Percentiles rank a stretch among this genome's conserved stretches.
Conservation (phyloP, 2,797 vertebrate genomes). For the Enteromius mattozi region DNA sequence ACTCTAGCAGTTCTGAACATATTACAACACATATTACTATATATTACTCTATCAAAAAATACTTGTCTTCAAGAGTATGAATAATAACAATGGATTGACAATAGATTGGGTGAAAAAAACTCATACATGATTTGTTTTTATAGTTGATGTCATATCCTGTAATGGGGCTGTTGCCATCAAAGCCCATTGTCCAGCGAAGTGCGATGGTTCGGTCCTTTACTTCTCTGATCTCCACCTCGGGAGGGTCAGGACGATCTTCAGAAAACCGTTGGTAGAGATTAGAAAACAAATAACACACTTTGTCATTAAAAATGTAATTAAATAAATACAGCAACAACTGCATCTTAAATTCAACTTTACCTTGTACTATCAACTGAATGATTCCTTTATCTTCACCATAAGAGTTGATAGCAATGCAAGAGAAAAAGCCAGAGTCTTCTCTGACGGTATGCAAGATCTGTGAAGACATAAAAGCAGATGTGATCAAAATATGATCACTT, state of each 20-base stretch:
- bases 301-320: not conserved
- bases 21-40: not conserved
- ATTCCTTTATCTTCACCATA: constrained; percentile 98
- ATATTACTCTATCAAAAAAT: not conserved
- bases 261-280: not conserved
- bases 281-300: not conserved
- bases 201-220: constrained; percentile 96
- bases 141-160: constrained; percentile 98
- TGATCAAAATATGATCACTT: not conserved
- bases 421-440: constrained; percentile 98
- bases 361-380: constrained; percentile 98
- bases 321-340: not conserved
- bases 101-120: not conserved
- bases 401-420: constrained; percentile 98
- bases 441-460: constrained; percentile 96
- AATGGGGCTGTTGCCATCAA: constrained; percentile 98
- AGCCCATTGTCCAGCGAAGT: constrained; percentile 99
- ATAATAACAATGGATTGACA: not conserved
- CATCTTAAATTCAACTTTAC: constrained; percentile 70
- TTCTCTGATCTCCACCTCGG: constrained; percentile 95
- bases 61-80: not conserved
- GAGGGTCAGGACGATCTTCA: constrained; percentile 95
- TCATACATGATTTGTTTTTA: constrained; percentile 96
- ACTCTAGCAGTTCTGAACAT: not conserved
- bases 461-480: constrained; percentile 13